These are phyloP conservation scores for Drosophila pullipes DNA, from an alignment of 2,888 invertebrate genomes.

Conservation along the genomic window DNA sequence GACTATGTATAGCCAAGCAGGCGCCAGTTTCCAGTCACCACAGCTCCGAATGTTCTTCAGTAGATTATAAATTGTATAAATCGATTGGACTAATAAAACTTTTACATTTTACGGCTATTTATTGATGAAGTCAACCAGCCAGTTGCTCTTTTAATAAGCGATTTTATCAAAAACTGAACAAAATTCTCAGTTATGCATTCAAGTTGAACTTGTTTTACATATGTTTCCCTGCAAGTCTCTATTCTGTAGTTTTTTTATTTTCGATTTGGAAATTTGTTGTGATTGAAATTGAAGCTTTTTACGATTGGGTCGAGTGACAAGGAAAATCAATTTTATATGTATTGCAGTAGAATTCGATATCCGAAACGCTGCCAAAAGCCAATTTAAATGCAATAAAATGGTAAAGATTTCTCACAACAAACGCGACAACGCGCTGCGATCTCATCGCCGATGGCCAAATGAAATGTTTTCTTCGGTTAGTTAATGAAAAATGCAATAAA, in stretches of 20 bases:
- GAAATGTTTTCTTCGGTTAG: slow-evolving; percentile 69
- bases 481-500: slow-evolving; percentile 75
- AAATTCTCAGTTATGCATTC: slow-evolving; percentile 56
- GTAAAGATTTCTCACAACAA: slow-evolving; percentile 63
- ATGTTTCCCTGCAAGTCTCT: slow-evolving; percentile 28
- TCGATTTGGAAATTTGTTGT: slow-evolving; percentile 42
- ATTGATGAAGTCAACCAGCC: slow-evolving; percentile 15
- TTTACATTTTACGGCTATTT: slow-evolving; percentile 64
- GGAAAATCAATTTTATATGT: slow-evolving; percentile 48
- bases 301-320: slow-evolving; percentile 41
- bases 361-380: slow-evolving; percentile 70
- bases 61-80: slow-evolving; percentile 33
- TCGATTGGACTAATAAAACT: slow-evolving; percentile 55
- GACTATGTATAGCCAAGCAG: slow-evolving; percentile 58
- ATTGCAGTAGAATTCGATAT: slow-evolving; percentile 62
- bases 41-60: slow-evolving; percentile 23
- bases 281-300: slow-evolving; percentile 58
- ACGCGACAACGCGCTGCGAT: slow-evolving; percentile 31
- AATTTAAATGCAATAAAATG: slow-evolving; percentile 78
- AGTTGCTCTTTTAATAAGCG: slow-evolving; percentile 59
- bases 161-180: slow-evolving; percentile 58
- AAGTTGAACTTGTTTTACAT: slow-evolving; percentile 61
- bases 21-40: slow-evolving; percentile 48
- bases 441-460: slow-evolving; percentile 35
- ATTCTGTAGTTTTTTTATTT: slow-evolving; percentile 21